A percentile compares a stretch with the other conserved stretches of the same genome.
These are phyloP conservation scores for Prunella strophiata DNA, from an alignment of 2,797 vertebrate species.

Conservation along the genomic window DNA sequence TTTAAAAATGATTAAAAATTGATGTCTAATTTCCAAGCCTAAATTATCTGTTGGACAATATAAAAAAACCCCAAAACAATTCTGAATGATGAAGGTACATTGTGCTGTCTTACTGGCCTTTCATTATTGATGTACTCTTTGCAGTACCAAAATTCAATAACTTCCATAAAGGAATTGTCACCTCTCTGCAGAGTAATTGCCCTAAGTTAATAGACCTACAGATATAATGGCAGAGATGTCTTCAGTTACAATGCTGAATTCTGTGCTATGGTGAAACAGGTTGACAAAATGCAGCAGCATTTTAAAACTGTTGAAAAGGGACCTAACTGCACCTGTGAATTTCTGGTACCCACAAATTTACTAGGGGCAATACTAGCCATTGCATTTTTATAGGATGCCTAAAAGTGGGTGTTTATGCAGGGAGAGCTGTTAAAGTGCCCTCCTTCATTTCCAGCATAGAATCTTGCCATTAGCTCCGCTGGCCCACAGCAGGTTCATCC, in stretches of 20 bases:
- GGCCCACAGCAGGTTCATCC: background rate
- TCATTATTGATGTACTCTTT: slow-evolving; percentile 17
- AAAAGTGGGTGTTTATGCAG: background rate
- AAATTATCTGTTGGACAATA: background rate
- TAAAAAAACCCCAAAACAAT: background rate
- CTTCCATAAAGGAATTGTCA: slow-evolving; percentile 44
- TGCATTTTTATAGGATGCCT: background rate
- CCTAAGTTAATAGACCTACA: slow-evolving; percentile 33
- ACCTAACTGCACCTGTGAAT: background rate
- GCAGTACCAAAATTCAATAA: slow-evolving; percentile 57
- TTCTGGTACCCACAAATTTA: background rate
- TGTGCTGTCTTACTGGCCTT: background rate
- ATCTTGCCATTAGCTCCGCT: background rate
- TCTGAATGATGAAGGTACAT: background rate
- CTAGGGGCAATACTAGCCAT: background rate
- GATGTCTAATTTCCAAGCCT: background rate
- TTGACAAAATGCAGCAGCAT: background rate
- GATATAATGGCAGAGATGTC: background rate
- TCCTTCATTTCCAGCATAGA: background rate
- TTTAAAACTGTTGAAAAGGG: background rate
- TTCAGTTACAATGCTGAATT: background rate
- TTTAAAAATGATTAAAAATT: slow-evolving; percentile 24
- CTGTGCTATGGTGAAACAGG: background rate
- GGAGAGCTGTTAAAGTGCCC: background rate
- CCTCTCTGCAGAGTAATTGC: slow-evolving; percentile 51